These are phyloP conservation scores for Hydrophis major DNA, from an alignment of 2,797 vertebrate species.

Conservation along the genomic window DNA sequence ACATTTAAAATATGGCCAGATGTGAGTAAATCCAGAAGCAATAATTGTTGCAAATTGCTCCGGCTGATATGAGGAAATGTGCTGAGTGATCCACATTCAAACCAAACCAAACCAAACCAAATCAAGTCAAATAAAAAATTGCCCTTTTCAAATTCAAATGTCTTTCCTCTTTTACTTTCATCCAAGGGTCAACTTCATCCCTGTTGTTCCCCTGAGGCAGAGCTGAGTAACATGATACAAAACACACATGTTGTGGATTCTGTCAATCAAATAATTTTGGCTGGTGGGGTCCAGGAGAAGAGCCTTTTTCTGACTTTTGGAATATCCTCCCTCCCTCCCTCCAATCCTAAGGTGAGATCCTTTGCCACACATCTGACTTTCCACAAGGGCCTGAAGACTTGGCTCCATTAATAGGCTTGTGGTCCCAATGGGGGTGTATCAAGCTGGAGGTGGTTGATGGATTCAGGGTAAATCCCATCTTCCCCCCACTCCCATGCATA, in stretches of 20 bases:
- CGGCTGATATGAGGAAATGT: slow-evolving; percentile 6
- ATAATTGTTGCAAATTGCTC: neutral
- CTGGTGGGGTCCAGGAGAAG: neutral
- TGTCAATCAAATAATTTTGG: neutral
- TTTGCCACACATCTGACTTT: neutral
- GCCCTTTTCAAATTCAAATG: neutral
- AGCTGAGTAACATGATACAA: neutral
- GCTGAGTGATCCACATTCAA: neutral
- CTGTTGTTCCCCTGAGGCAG: neutral
- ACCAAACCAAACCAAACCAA: neutral
- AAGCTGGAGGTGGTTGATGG: neutral
- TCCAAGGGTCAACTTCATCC: neutral
- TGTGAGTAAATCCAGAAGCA: neutral
- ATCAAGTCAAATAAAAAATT: neutral
- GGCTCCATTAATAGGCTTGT: neutral
- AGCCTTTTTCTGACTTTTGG: neutral
- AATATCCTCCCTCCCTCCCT: neutral
- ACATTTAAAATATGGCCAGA: neutral
- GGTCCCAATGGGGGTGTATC: neutral
- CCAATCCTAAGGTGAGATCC: neutral
- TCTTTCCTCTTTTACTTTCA: neutral
- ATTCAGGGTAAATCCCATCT: neutral
- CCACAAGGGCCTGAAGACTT: neutral
- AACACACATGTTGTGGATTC: neutral
- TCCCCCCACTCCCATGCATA: neutral